Evolutionary conservation across 2,888 invertebrate species (phyloP).

Genomic region (Peribatodes rhomboidaria): DNA sequence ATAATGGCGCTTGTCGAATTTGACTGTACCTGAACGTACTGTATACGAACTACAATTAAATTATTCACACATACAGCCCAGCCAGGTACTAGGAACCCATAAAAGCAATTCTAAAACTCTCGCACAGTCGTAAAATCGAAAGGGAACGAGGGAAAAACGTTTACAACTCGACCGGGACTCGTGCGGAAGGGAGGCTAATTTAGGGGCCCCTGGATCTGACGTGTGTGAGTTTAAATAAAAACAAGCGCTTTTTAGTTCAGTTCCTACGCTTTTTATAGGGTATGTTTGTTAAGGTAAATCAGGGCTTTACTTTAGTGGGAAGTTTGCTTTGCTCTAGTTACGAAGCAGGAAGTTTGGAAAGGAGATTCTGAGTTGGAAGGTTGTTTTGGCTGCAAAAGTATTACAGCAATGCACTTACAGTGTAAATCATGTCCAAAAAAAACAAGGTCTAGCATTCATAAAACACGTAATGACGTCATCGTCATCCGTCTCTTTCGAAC

Average conservation of each 20-base stretch:
- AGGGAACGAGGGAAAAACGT: conserved; percentile 70
- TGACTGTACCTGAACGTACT: conserved; percentile 39
- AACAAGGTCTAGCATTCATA: too few relatives aligned
- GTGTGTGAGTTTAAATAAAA: conserved; percentile 31
- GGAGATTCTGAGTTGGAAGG: too few relatives aligned
- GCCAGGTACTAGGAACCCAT: conserved; percentile 66
- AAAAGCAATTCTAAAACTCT: conserved; percentile 76
- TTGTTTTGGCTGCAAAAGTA: not conserved
- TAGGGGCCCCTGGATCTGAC: conserved; percentile 29
- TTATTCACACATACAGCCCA: conserved; percentile 69
- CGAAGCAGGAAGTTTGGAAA: too few relatives aligned
- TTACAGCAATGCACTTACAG: too few relatives aligned
- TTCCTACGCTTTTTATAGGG: conserved; percentile 12
- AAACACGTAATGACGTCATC: too few relatives aligned
- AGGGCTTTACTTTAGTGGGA: not conserved
- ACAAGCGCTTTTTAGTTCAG: conserved; percentile 28
- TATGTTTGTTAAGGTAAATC: not conserved
- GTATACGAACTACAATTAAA: conserved; percentile 61
- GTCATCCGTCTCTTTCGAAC: too few relatives aligned
- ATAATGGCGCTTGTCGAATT: not conserved
- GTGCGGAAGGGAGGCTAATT: conserved; percentile 38
- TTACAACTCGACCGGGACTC: conserved; percentile 66
- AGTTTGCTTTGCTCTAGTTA: not conserved
- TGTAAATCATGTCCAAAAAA: too few relatives aligned
- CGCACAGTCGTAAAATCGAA: conserved; percentile 75